These are phyloP conservation scores for Cataglyphis albicans DNA, from an alignment of 2,888 invertebrate genomes.

Conservation along the genomic window DNA sequence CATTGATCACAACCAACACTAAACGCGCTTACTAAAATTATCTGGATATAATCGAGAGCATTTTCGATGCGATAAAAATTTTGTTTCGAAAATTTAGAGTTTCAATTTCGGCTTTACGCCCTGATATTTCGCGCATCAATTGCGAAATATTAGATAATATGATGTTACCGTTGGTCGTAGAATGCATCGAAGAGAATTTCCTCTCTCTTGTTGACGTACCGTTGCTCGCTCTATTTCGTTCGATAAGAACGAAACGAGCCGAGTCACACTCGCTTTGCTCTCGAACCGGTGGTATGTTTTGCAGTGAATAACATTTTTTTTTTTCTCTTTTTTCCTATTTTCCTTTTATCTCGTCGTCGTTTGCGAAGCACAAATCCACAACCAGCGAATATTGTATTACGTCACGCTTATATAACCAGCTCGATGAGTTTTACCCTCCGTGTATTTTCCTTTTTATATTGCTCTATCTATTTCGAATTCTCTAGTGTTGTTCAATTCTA, in stretches of 20 bases:
- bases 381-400: constrained; percentile 33
- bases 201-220: constrained; percentile 9
- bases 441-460: background rate
- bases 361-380: constrained; percentile 14
- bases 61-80: background rate
- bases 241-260: constrained; percentile 44
- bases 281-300: background rate
- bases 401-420: constrained; percentile 23
- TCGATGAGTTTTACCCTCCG: constrained; percentile 10
- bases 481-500: background rate
- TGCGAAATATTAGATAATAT: background rate
- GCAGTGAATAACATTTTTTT: background rate
- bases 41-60: background rate
- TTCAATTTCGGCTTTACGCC: background rate
- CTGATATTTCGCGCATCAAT: background rate
- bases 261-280: constrained; percentile 30
- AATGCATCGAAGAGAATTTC: constrained; percentile 11
- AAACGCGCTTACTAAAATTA: background rate
- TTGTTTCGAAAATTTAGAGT: background rate
- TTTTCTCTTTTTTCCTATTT: background rate
- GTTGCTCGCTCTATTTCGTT: constrained; percentile 17
- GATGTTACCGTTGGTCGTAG: background rate
- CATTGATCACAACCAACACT: background rate
- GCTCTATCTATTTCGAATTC: background rate
- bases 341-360: background rate